Percentiles rank a stretch among this genome's conserved stretches.
Evolutionary conservation across 2,797 vertebrate genomes (phyloP).

Genomic region (Lutjanus argentimaculatus): DNA sequence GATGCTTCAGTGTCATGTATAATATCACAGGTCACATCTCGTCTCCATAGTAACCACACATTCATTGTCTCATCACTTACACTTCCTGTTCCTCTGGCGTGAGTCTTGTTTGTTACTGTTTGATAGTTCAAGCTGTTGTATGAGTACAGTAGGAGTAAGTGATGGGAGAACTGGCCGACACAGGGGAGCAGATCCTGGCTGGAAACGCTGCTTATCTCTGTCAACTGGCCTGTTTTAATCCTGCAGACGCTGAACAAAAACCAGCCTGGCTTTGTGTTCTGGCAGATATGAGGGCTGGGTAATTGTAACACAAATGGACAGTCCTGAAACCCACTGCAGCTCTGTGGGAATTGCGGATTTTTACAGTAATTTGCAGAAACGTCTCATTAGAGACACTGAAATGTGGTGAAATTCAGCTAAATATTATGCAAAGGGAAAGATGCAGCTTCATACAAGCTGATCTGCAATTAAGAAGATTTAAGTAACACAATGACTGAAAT

Average conservation of each 20-base stretch:
- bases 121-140: neutral
- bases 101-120: slow-evolving; percentile 5
- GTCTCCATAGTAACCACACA: slow-evolving; percentile 24
- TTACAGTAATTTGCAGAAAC: neutral
- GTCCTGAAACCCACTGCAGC: neutral
- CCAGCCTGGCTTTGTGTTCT: neutral
- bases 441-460: neutral
- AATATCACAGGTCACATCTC: slow-evolving; percentile 1
- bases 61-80: slow-evolving; percentile 9
- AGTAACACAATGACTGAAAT: neutral
- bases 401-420: neutral
- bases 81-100: slow-evolving; percentile 5
- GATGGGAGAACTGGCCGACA: neutral
- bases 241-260: neutral
- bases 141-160: neutral
- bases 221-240: neutral
- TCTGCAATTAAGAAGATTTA: neutral
- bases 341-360: neutral
- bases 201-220: slow-evolving; percentile 4
- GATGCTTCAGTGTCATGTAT: neutral
- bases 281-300: neutral
- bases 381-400: neutral
- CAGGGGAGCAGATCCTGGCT: neutral
- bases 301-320: neutral
- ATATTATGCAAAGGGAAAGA: neutral